Evolutionary conservation across 2,113 vertebrate genomes (phyloP).

Genomic region (Dromaius novaehollandiae): DNA sequence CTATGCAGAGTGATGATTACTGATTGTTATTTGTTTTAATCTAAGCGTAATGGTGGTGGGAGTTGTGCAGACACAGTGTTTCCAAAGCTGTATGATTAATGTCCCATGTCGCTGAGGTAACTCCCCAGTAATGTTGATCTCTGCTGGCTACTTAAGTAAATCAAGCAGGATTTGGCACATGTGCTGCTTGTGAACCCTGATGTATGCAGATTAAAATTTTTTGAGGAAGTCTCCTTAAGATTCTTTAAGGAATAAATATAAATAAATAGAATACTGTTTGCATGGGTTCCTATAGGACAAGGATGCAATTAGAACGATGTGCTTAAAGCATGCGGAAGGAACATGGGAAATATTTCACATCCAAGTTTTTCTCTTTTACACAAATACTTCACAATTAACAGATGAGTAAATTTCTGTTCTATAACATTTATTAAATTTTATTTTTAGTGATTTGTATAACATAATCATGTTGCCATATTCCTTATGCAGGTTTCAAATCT

Average conservation of each 20-base stretch:
- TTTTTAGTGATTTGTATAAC: background rate
- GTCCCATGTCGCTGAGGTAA: background rate
- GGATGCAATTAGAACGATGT: background rate
- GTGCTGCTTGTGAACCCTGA: background rate
- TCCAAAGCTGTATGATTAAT: background rate
- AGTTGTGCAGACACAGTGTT: background rate
- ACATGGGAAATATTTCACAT: background rate
- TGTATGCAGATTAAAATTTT: background rate
- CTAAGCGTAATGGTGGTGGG: background rate
- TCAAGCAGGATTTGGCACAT: background rate
- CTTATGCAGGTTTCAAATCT: constrained; percentile 83
- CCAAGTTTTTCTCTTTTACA: background rate
- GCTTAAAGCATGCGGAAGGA: background rate
- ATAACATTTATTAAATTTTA: background rate
- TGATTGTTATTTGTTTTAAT: background rate
- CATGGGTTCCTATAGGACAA: background rate
- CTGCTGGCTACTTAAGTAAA: background rate
- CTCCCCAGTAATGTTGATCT: background rate
- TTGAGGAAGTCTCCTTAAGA: background rate
- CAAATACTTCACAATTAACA: background rate
- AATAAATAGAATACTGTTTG: background rate
- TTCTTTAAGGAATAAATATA: background rate
- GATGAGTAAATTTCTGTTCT: background rate
- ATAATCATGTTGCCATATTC: background rate
- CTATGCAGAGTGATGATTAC: background rate